These are phyloP conservation scores for Epinephelus moara DNA, from an alignment of 2,113 vertebrate species.

Conservation along the genomic window DNA sequence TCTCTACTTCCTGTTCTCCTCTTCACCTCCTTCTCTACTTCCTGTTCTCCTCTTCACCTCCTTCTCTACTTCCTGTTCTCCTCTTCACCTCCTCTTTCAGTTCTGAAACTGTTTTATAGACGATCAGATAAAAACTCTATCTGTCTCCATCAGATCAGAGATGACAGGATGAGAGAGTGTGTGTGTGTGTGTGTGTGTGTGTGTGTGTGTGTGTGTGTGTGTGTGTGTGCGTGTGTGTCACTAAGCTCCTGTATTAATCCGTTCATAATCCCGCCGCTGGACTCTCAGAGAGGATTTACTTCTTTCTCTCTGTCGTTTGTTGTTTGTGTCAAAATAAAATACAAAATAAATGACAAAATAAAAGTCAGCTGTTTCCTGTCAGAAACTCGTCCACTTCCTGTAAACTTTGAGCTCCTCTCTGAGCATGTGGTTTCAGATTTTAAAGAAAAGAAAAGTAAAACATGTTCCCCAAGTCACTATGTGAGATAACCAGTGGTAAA, in stretches of 20 bases:
- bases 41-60: background rate
- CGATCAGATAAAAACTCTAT: background rate
- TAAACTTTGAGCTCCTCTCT: background rate
- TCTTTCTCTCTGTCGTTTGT: slow-evolving; percentile 37
- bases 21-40: background rate
- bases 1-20: background rate
- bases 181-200: background rate
- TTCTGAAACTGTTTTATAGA: background rate
- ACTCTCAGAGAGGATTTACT: slow-evolving; percentile 59
- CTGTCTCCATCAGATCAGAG: slow-evolving; percentile 25
- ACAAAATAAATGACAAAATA: background rate
- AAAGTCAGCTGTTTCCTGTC: background rate
- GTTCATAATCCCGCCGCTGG: slow-evolving; percentile 57
- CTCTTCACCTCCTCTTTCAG: background rate
- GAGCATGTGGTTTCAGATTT: too few relatives aligned
- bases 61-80: background rate
- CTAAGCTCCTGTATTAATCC: slow-evolving; percentile 65
- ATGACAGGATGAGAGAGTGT: slow-evolving; percentile 7
- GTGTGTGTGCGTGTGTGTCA: slow-evolving; percentile 34
- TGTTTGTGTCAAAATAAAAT: slow-evolving; percentile 29
- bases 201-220: slow-evolving; percentile 4
- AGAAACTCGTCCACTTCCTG: background rate
- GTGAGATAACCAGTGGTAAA: too few relatives aligned
- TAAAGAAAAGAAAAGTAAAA: too few relatives aligned
- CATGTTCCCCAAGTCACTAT: too few relatives aligned